A percentile compares a stretch with the other conserved stretches of the same genome.
Conservation (phyloP, 2,797 vertebrate genomes). For the Selene dorsalis region DNA sequence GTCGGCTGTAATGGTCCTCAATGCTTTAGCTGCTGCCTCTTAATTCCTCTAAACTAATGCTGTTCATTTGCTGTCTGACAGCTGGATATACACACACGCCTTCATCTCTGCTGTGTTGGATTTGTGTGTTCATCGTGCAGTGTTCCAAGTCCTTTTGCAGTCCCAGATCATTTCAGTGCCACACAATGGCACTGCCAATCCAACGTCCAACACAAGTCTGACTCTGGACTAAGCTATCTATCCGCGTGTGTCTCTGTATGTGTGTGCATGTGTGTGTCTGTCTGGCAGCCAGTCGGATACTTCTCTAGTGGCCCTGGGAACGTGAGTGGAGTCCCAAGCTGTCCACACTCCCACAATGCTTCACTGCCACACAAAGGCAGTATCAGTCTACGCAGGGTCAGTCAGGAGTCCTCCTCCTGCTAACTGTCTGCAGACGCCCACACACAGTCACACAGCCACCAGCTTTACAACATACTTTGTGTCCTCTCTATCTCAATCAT, state of each 20-base stretch:
- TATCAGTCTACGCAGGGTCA: conserved; percentile 39
- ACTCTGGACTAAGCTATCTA: conserved; percentile 59
- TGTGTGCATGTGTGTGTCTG: conserved; percentile 8
- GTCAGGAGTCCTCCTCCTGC: conserved; percentile 34
- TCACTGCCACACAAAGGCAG: conserved; percentile 54
- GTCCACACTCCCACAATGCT: conserved; percentile 50
- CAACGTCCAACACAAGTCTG: conserved; percentile 53
- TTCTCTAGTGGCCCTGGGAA: conserved; percentile 44
- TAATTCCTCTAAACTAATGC: conserved; percentile 47
- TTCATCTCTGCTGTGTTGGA: conserved; percentile 22
- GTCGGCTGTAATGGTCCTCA: conserved; percentile 36
- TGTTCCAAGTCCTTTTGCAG: conserved; percentile 45
- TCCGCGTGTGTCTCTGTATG: conserved; percentile 24
- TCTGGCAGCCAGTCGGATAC: conserved; percentile 53
- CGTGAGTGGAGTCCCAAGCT: conserved; percentile 65
- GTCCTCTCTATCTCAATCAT: conserved; percentile 4
- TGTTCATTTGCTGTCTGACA: conserved; percentile 51
- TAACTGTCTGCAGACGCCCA: conserved; percentile 18
- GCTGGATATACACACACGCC: conserved; percentile 27
- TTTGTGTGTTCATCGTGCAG: conserved; percentile 11
- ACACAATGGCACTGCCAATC: conserved; percentile 68
- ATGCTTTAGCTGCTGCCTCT: conserved; percentile 34
- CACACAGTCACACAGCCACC: conserved; percentile 7
- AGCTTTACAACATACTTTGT: conserved; percentile 34
- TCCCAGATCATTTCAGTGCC: conserved; percentile 35